Conservation (phyloP, 2,888 invertebrate genomes). For the Eristalis pertinax region DNA sequence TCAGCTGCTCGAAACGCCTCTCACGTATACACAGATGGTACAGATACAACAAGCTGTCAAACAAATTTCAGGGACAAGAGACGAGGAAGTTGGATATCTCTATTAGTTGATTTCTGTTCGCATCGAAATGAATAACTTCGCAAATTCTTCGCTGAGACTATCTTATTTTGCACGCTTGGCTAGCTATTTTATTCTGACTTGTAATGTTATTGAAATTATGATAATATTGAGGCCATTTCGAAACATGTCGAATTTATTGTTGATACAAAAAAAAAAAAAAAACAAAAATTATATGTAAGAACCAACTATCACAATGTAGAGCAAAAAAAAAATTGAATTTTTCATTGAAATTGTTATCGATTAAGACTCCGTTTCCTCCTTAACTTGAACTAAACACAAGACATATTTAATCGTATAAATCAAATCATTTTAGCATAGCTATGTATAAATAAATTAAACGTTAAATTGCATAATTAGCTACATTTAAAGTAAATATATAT, state of each 20-base stretch:
- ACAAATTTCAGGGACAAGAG: no score
- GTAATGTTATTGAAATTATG: neutral
- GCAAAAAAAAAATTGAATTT: neutral
- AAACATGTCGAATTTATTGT: constrained; percentile 51
- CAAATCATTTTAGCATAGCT: constrained; percentile 33
- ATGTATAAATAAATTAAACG: constrained; percentile 22
- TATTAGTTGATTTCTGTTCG: no score
- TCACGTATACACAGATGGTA: no score
- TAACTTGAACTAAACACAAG: neutral
- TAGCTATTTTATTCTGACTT: neutral
- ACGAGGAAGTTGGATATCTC: no score
- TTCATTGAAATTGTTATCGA: constrained; percentile 9
- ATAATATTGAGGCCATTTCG: constrained; percentile 16
- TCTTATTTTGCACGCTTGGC: neutral
- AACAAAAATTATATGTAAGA: neutral
- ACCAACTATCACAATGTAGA: constrained; percentile 32
- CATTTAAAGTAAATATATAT: constrained; percentile 16
- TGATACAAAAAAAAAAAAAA: constrained; percentile 23
- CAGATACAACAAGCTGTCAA: no score
- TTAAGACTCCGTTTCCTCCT: neutral
- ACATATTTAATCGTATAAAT: constrained; percentile 10
- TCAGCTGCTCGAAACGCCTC: no score
- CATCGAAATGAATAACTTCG: neutral
- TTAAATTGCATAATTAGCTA: constrained; percentile 38
- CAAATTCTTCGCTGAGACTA: neutral